Evolutionary conservation across 1,140 invertebrate species (phyloP).

Genomic region (Cryptotermes secundus): DNA sequence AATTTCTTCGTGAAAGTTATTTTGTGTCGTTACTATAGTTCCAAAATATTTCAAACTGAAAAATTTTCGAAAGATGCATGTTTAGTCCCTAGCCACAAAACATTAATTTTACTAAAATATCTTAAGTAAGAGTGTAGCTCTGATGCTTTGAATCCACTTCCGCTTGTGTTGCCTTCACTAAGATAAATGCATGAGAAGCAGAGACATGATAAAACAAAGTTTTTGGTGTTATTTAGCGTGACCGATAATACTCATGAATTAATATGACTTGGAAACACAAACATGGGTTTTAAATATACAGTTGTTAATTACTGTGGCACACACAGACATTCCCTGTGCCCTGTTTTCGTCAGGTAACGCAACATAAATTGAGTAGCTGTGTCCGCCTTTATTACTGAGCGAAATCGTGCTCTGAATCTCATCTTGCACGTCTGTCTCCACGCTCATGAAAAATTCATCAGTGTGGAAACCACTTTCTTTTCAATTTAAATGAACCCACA

Average conservation of each 20-base stretch:
- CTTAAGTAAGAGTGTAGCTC: too few relatives aligned
- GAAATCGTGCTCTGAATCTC: slow-evolving; percentile 7
- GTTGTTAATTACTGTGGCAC: not conserved
- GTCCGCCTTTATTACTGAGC: not conserved
- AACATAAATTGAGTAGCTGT: not conserved
- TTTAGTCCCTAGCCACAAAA: too few relatives aligned
- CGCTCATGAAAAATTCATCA: slow-evolving; percentile 15
- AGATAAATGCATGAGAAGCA: not conserved
- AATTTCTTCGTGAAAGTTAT: too few relatives aligned
- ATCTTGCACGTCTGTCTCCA: not conserved
- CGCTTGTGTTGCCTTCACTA: too few relatives aligned
- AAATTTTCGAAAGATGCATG: too few relatives aligned
- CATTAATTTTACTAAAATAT: too few relatives aligned
- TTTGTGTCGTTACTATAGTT: too few relatives aligned
- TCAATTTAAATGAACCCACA: not conserved
- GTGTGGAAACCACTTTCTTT: slow-evolving; percentile 2
- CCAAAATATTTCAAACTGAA: too few relatives aligned
- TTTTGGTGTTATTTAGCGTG: too few relatives aligned
- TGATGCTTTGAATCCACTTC: too few relatives aligned
- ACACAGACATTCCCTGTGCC: not conserved
- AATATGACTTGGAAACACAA: not conserved
- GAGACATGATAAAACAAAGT: not conserved
- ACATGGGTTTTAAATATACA: not conserved
- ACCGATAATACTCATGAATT: not conserved
- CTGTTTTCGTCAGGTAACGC: not conserved